A percentile compares a stretch with the other conserved stretches of the same genome.
Evolutionary conservation across 2,888 invertebrate genomes (phyloP).

Genomic region (Sarcophaga subvicina): DNA sequence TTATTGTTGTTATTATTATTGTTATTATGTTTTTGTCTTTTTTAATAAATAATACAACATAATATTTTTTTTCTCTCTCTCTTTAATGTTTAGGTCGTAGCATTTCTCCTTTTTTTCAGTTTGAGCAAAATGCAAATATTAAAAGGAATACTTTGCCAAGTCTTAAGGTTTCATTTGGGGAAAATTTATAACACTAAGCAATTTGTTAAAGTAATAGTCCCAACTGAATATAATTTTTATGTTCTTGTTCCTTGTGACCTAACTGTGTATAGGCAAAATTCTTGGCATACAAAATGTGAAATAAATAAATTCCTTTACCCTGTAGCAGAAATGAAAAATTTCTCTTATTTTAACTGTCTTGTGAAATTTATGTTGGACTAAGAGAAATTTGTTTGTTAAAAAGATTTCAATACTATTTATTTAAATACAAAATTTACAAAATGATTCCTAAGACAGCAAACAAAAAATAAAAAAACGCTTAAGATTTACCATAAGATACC

Average conservation of each 20-base stretch:
- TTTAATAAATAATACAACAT: constrained; percentile 44
- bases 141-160: constrained; percentile 13
- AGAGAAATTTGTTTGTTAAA: too few relatives aligned
- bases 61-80: background rate
- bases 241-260: background rate
- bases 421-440: too few relatives aligned
- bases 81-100: background rate
- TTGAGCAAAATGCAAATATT: background rate
- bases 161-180: constrained; percentile 1
- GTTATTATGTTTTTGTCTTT: background rate
- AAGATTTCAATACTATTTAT: too few relatives aligned
- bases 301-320: too few relatives aligned
- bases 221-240: constrained; percentile 24
- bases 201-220: constrained; percentile 46
- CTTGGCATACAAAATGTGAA: background rate
- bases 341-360: too few relatives aligned
- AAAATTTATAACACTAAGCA: constrained; percentile 29
- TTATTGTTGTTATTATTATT: background rate
- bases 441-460: too few relatives aligned
- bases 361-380: too few relatives aligned
- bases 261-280: background rate
- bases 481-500: too few relatives aligned
- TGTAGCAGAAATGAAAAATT: too few relatives aligned
- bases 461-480: too few relatives aligned
- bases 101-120: background rate